Evolutionary conservation across 2,888 invertebrate species (phyloP).

Genomic region (Carcina quercana): DNA sequence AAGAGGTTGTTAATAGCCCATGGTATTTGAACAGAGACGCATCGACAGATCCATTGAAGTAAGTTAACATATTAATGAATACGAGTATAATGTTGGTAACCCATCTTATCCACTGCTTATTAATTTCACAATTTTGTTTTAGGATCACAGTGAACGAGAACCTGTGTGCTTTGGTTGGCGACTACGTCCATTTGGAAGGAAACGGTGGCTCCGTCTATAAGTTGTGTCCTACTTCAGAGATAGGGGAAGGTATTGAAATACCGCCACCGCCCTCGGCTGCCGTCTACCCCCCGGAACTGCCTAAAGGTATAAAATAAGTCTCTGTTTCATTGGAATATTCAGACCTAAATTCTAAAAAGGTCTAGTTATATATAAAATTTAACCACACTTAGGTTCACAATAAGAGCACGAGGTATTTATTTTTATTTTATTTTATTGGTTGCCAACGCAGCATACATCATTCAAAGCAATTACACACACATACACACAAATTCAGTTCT

Average conservation of each 20-base stretch:
- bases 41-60: slow-evolving; percentile 39
- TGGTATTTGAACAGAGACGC: slow-evolving; percentile 52
- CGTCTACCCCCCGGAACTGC: slow-evolving; percentile 50
- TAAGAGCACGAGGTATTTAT: no score
- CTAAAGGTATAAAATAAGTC: no score
- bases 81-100: no score
- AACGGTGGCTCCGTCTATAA: slow-evolving; percentile 39
- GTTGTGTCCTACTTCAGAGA: slow-evolving; percentile 36
- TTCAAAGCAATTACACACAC: no score
- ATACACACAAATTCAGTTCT: no score
- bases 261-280: slow-evolving; percentile 49
- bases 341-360: no score
- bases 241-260: slow-evolving; percentile 47
- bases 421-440: no score
- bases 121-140: slow-evolving; percentile 7
- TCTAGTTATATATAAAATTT: no score
- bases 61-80: no score
- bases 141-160: slow-evolving; percentile 58
- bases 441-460: no score
- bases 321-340: no score
- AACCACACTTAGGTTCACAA: no score
- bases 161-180: slow-evolving; percentile 40
- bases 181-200: slow-evolving; percentile 56
- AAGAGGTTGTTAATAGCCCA: slow-evolving; percentile 34
- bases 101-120: slow-evolving; percentile 1